Conservation (phyloP, 2,888 invertebrate species). For the Habroteleia sp. region DNA sequence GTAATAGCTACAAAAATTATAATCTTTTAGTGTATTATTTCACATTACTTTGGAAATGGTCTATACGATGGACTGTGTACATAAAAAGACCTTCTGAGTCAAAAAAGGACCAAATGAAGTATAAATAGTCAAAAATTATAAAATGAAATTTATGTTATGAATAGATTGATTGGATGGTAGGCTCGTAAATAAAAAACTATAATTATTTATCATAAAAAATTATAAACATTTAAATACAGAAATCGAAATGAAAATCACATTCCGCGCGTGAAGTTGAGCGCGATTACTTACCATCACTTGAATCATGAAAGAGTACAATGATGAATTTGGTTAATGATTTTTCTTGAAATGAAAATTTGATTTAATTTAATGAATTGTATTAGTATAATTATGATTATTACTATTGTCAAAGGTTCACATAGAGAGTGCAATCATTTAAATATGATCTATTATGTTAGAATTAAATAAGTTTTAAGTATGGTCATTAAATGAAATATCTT, state of each 20-base stretch:
- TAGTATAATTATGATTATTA: too few species aligned
- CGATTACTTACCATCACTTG: constrained; percentile 1
- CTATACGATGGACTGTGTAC: constrained; percentile 62
- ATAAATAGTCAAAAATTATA: constrained; percentile 69
- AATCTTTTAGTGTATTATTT: too few species aligned
- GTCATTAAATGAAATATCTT: constrained; percentile 1
- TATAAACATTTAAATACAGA: constrained; percentile 54
- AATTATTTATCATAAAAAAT: constrained; percentile 74
- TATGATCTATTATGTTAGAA: too few species aligned
- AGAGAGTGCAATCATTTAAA: too few species aligned
- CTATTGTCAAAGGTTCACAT: too few species aligned
- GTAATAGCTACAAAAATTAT: too few species aligned
- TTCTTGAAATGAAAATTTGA: neutral
- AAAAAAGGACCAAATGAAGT: constrained; percentile 73
- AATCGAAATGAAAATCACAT: constrained; percentile 25
- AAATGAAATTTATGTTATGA: constrained; percentile 45
- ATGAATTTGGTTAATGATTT: constrained; percentile 2
- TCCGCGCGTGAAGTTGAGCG: constrained; percentile 1
- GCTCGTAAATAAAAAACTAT: constrained; percentile 72
- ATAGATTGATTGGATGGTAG: constrained; percentile 68
- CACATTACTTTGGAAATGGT: neutral
- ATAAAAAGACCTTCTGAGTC: constrained; percentile 71
- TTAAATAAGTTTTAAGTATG: too few species aligned
- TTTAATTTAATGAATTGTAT: too few species aligned
- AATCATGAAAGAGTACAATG: constrained; percentile 11